Conservation (phyloP, 2,113 vertebrate genomes). For the Chaetodon auriga region DNA sequence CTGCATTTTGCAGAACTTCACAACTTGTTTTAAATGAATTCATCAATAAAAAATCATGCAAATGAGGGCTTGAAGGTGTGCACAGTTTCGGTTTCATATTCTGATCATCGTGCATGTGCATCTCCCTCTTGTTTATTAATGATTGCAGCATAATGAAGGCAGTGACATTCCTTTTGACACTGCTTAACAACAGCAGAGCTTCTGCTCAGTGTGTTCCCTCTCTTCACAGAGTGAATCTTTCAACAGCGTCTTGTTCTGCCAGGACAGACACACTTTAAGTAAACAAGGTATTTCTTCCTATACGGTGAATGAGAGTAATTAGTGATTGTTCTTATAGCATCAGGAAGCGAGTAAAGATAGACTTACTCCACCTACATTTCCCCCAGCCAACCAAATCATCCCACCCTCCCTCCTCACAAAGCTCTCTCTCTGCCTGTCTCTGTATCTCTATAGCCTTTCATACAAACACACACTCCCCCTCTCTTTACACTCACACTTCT, state of each 20-base stretch:
- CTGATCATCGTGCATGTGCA: not conserved
- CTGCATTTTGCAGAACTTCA: not conserved
- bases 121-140: not conserved
- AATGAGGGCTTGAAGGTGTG: not conserved
- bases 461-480: constrained; percentile 13
- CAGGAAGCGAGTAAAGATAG: constrained; percentile 31
- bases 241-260: constrained; percentile 7
- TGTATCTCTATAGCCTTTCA: constrained; percentile 8
- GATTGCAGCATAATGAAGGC: not conserved
- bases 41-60: not conserved
- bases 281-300: constrained; percentile 20
- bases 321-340: constrained; percentile 27
- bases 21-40: not conserved
- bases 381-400: too few relatives aligned
- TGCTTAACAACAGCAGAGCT: too few relatives aligned
- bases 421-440: constrained; percentile 15
- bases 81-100: not conserved
- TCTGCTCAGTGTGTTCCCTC: not conserved
- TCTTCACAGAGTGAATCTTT: not conserved
- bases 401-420: not conserved
- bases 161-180: not conserved
- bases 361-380: not conserved
- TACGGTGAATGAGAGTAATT: constrained; percentile 36
- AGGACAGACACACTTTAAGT: not conserved
- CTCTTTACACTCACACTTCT: constrained; percentile 20